Percentiles rank a stretch among this genome's conserved stretches.
phyloP scores from a whole-genome alignment of 2,113 vertebrate genomes.

The Canis aureus region DNA sequence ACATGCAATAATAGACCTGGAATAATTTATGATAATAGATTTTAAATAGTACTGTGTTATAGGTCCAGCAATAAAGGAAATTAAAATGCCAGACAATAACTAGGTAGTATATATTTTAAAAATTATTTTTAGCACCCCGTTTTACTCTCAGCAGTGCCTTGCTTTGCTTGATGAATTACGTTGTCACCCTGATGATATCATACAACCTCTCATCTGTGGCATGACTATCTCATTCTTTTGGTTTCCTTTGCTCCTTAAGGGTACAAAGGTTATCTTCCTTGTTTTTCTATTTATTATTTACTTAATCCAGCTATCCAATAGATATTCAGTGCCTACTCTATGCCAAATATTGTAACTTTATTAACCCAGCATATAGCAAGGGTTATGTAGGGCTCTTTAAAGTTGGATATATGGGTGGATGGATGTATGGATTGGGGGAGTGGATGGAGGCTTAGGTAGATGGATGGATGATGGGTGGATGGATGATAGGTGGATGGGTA shows the following conservation, averaged over 20 bases:
- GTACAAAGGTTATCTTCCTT: not conserved
- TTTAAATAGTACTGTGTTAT: not conserved
- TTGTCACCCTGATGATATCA: accelerated
- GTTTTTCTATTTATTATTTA: not conserved
- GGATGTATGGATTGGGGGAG: not conserved
- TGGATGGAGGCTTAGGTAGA: too few relatives aligned
- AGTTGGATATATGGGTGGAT: not conserved
- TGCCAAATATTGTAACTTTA: not conserved
- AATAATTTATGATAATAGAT: not conserved
- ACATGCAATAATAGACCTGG: not conserved
- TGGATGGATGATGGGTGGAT: not conserved
- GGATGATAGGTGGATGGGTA: not conserved
- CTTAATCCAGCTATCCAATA: not conserved
- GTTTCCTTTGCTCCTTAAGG: not conserved
- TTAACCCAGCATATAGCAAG: not conserved
- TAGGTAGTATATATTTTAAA: not conserved
- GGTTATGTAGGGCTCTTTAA: not conserved
- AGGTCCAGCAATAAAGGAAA: not conserved
- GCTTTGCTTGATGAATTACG: not conserved
- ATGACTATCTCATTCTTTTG: not conserved
- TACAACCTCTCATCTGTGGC: accelerated
- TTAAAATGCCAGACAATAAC: not conserved
- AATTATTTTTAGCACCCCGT: not conserved
- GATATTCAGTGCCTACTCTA: not conserved
- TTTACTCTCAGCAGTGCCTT: too few relatives aligned